phyloP scores from a whole-genome alignment of 30 jellyfish, hydroid and myxozoan species.

The Turritopsis dohrnii region DNA sequence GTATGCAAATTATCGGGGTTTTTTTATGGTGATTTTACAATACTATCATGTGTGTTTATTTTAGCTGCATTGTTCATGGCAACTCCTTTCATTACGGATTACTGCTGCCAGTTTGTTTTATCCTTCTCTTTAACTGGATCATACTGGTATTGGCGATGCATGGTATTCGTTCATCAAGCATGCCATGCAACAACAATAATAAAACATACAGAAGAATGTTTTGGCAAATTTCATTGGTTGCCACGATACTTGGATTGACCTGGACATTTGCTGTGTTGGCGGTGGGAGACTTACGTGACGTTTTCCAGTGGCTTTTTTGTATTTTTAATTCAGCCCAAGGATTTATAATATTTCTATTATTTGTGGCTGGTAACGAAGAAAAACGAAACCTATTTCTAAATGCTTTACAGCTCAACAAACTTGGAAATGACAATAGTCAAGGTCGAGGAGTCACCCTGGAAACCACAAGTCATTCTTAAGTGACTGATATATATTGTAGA shows the following conservation, averaged over 20 bases:
- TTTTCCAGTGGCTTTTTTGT: constrained; percentile 36
- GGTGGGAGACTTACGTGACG: constrained; percentile 31
- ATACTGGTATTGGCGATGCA: neutral
- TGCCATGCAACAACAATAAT: neutral
- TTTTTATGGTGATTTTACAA: too few relatives aligned
- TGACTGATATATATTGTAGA: neutral
- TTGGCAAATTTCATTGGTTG: neutral
- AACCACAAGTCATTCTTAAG: neutral
- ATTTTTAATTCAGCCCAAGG: constrained; percentile 41
- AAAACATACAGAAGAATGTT: neutral
- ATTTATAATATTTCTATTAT: constrained; percentile 25
- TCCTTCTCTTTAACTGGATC: neutral
- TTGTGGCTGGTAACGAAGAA: neutral
- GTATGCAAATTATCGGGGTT: too few relatives aligned
- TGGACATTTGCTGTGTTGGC: constrained; percentile 39
- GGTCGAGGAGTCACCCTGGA: neutral
- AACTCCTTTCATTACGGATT: neutral
- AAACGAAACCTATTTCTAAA: neutral
- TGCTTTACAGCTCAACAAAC: neutral
- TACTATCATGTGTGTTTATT: neutral
- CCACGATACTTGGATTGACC: constrained; percentile 23
- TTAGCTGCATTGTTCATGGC: constrained; percentile 8
- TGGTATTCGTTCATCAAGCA: neutral
- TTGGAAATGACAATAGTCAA: neutral
- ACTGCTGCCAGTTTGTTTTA: neutral